phyloP scores from a whole-genome alignment of 2,113 vertebrate genomes.

The Spilogale gracilis region DNA sequence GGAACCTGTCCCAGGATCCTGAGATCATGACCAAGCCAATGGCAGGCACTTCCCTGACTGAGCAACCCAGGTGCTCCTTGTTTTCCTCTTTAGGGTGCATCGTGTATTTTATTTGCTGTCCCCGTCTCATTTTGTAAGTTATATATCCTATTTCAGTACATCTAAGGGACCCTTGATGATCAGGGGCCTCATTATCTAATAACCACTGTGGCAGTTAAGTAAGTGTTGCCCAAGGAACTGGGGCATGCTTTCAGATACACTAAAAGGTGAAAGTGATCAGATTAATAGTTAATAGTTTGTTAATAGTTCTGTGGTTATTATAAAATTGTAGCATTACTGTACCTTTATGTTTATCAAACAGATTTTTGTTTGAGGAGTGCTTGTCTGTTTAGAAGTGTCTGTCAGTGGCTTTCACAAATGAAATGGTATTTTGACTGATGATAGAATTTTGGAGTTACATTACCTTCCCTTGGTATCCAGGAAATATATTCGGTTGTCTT shows the following conservation, averaged over 20 bases:
- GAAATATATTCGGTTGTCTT: slow-evolving; percentile 27
- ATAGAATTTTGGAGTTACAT: slow-evolving; percentile 31
- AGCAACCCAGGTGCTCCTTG: too few relatives aligned
- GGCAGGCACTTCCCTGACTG: background rate
- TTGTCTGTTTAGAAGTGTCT: slow-evolving; percentile 36
- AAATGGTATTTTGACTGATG: slow-evolving; percentile 47
- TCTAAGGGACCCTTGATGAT: background rate
- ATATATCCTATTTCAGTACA: background rate
- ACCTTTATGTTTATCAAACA: slow-evolving; percentile 38
- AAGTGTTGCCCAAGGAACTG: slow-evolving; percentile 28
- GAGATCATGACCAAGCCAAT: background rate
- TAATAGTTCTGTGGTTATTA: background rate
- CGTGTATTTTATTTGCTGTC: background rate
- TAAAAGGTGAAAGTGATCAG: slow-evolving; percentile 11
- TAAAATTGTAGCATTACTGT: background rate
- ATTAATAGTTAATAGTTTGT: background rate
- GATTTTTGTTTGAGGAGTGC: slow-evolving; percentile 31
- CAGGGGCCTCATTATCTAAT: background rate
- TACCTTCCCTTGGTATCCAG: background rate
- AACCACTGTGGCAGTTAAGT: background rate
- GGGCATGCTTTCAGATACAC: background rate
- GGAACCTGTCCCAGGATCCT: background rate
- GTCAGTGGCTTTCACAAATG: slow-evolving; percentile 19
- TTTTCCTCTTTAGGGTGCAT: slow-evolving; percentile 3
- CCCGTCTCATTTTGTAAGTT: background rate